A percentile compares a stretch with the other conserved stretches of the same genome.
Conservation (phyloP, 2,113 vertebrate species). For the Ceratotherium simum region DNA sequence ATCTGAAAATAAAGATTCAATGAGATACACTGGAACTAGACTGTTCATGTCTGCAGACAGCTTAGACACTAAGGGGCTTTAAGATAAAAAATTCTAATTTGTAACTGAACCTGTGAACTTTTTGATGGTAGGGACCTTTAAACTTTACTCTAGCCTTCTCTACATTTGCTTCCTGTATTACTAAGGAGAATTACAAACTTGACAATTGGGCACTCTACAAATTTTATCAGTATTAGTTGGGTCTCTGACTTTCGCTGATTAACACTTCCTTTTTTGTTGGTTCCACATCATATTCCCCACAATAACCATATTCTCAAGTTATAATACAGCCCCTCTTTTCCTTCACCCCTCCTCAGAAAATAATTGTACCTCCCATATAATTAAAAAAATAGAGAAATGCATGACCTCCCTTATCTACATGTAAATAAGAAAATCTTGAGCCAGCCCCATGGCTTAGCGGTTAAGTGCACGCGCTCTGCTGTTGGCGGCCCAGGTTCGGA, state of each 20-base stretch:
- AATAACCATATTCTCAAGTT: neutral
- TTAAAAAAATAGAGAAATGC: neutral
- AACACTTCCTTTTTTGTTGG: neutral
- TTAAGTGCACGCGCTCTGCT: too few species aligned
- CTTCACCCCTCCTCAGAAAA: neutral
- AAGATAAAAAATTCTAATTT: neutral
- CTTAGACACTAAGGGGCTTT: neutral
- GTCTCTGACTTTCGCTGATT: neutral
- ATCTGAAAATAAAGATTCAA: neutral
- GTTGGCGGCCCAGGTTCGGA: too few species aligned
- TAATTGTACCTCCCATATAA: neutral
- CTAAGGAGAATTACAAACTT: neutral
- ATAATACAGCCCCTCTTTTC: neutral
- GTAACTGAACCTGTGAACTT: neutral
- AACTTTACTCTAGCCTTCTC: neutral
- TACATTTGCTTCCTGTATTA: neutral
- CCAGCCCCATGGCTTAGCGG: too few species aligned
- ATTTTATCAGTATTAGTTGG: neutral
- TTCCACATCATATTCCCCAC: neutral
- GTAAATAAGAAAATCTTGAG: slow-evolving; percentile 39
- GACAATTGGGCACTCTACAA: neutral
- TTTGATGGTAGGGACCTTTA: neutral
- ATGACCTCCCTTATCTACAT: neutral
- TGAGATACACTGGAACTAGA: neutral
- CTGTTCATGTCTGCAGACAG: neutral